Percentiles rank a stretch among this genome's conserved stretches.
Evolutionary conservation across 2,797 vertebrate species (phyloP).

Genomic region (Bovichtus diacanthus): DNA sequence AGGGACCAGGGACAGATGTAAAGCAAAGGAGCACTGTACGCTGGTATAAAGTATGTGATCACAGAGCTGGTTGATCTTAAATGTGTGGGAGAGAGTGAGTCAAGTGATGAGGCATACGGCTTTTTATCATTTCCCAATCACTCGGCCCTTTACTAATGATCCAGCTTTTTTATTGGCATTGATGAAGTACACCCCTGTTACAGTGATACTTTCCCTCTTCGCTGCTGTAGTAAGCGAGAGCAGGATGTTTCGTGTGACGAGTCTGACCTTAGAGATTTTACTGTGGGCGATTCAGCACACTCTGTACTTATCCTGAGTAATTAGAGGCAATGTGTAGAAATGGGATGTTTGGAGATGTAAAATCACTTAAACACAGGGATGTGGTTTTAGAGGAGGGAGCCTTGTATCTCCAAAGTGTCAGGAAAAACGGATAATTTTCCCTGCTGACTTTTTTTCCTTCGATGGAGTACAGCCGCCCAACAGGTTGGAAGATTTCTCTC

Average conservation of each 20-base stretch:
- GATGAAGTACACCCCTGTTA: slow-evolving; percentile 25
- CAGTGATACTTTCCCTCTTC: slow-evolving; percentile 12
- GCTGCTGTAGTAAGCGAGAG: slow-evolving; percentile 11
- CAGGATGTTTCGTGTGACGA: slow-evolving; percentile 19
- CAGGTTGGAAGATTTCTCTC: not conserved
- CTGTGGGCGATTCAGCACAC: slow-evolving; percentile 10
- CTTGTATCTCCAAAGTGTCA: not conserved
- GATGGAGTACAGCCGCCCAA: not conserved
- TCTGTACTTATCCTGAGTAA: not conserved
- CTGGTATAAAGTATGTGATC: not conserved
- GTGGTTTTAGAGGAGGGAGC: not conserved
- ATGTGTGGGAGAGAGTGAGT: slow-evolving; percentile 4
- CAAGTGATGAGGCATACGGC: slow-evolving; percentile 18
- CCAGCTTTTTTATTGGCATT: slow-evolving; percentile 14
- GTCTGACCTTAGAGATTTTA: slow-evolving; percentile 27
- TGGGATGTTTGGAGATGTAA: slow-evolving; percentile 1
- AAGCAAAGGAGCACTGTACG: not conserved
- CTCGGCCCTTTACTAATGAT: slow-evolving; percentile 14
- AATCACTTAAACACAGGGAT: not conserved
- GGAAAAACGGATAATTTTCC: too few species aligned
- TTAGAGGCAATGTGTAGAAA: not conserved
- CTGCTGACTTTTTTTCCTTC: not conserved
- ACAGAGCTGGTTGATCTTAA: slow-evolving; percentile 23
- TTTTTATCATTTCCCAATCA: slow-evolving; percentile 1
- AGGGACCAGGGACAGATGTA: not conserved